Base-by-base conservation (phyloP, 2,797 vertebrate genomes). In the Siniperca scherzeri region DNA sequence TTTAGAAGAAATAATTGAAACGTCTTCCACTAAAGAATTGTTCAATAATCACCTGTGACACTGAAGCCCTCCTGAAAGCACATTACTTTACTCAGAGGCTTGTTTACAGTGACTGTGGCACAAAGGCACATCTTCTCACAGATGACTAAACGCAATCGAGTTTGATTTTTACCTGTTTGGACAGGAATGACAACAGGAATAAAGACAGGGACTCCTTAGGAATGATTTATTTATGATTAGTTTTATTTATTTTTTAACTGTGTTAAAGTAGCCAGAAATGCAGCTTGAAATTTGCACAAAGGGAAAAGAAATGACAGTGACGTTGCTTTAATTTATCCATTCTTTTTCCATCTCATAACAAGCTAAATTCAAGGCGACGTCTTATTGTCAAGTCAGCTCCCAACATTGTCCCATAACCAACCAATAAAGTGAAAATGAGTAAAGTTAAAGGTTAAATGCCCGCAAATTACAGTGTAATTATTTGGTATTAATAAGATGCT, bases 1-100 rank as follows among this genome's bases (percentile, higher is more conserved):
- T 75, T 68, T 13, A 38, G 71, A 62, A 44, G 70, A 65, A 68
- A 69, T 64, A 66, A 80, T 71, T 82, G 75, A 86, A 87, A 61
- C 3, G 0, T 52, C 62, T 84, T 70, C 52, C 10, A 2, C 46
- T 60, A 19, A 82, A 72, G 50, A 83, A 77, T 40, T 52, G 57
- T 50, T 75, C 78, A 50, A 22, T 76, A 64, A 87, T 89, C 80
- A 69, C 55, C 42, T 61, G 56, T 77, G 77, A 81, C 78, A 52
- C 67, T 3, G 59, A 52, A 61, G 46, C 42, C 60, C 88, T 69
- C 67, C 57, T 61, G 78, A 74, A 66, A 77, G 27, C n/a, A 56
- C 66, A 25, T 74, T 69, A 65, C 68, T 46, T 52, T 16, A 1
- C 30, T 64, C 40, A 3, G 27, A 6, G 50, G 27, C 68, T 7